Base-by-base conservation (phyloP, 2,888 invertebrate genomes). In the Gandaritis pyraliata region DNA sequence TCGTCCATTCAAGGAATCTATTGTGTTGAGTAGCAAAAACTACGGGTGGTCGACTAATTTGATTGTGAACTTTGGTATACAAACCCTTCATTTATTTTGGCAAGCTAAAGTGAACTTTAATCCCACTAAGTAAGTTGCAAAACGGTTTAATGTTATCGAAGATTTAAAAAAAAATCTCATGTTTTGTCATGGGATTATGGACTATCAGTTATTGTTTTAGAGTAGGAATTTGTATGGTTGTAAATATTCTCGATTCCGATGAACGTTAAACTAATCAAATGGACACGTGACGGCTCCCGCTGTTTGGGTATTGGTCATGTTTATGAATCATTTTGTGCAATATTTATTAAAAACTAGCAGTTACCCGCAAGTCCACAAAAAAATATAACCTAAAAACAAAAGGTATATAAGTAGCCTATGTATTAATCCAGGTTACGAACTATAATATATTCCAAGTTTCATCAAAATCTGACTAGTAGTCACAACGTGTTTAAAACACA, bases 1-100 rank as follows among this genome's bases (percentile, higher is more conserved):
- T 75, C 78, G 74, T 79, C 77, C 78, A 75, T 78, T 76, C 75
- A 76, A 75, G 75, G 72, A 81, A 82, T 74, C 82, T 75, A 86
- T 88, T 87, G 85, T 87, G 82, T 82, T 79, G 82, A 88, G 85
- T 85, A 88, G 87, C 88, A 88, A 86, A 86, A 88, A 83, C 90
- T 79, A 73, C 85, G 80, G 90, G 90, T 70, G 88, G 87, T 90
- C 88, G 84, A 78, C 83, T 87, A 88, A 90, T 89, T 87, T 81
- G 78, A 85, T 85, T 81, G 81, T 78, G 75, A 82, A 82, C 65
- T 46, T 57, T 46, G 36, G 33, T 41, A 50, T 36, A 38, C 38
- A 33, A 49, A 47, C 55, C 46, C 13, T 23, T 30, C 50, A 18
- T 23, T 38, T 16, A 11, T 11, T 43, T 57, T 38, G 50, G 11